Evolutionary conservation across 2,888 invertebrate genomes (phyloP).

Genomic region (Linnaemya vulpina): DNA sequence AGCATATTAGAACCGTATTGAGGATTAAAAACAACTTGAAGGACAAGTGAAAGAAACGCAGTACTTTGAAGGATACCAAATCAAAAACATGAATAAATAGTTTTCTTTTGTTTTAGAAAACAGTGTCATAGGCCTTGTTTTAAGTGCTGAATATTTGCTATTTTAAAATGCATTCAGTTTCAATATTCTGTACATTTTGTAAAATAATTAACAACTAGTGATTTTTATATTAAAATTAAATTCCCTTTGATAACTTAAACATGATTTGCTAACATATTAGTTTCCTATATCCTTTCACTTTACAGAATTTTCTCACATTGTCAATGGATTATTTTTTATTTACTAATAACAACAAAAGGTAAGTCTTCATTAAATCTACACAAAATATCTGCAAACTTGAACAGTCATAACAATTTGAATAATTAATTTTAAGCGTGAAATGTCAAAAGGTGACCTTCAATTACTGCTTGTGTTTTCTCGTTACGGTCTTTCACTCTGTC

Average conservation of each 20-base stretch:
- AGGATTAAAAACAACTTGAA: too few species aligned
- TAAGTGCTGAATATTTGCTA: too few species aligned
- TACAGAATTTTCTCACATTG: conserved; percentile 42
- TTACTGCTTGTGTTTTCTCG: conserved; percentile 2
- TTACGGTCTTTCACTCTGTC: conserved; percentile 20
- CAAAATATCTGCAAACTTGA: background rate
- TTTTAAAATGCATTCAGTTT: too few species aligned
- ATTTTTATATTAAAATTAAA: background rate
- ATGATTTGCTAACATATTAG: background rate
- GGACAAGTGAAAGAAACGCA: too few species aligned
- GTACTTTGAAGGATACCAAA: too few species aligned
- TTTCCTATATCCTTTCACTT: conserved; percentile 14
- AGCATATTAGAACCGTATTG: too few species aligned
- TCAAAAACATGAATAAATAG: too few species aligned
- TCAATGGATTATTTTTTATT: background rate
- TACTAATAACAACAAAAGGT: conserved; percentile 43
- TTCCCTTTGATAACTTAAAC: background rate
- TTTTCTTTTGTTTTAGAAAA: too few species aligned
- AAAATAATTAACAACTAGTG: background rate
- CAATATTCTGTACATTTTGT: too few species aligned
- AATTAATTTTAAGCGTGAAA: conserved; percentile 35
- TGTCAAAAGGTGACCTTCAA: conserved; percentile 35
- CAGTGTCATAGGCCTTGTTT: too few species aligned
- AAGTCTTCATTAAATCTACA: conserved; percentile 24
- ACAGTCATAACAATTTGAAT: conserved; percentile 13